Evolutionary conservation across 2,888 invertebrate genomes (phyloP), one percentile per base, ranked within the genome.

Genomic region (Furcula furcula): DNA sequence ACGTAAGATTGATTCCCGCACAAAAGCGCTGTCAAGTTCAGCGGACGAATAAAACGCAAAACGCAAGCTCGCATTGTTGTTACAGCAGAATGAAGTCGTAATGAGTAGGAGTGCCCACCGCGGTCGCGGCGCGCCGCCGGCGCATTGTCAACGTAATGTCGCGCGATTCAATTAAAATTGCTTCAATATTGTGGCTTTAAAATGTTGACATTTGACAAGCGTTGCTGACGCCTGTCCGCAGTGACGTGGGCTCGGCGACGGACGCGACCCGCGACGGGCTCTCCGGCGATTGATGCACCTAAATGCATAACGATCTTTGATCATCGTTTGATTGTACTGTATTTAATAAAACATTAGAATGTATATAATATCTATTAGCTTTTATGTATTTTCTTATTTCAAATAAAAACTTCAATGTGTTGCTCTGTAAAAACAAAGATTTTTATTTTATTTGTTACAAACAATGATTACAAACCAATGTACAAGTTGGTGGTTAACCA

Each of bases 61-160:
- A 56, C 54, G 55, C 52, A 36, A 60, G 53, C 62, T 57, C 44
- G 62, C 65, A 81, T 87, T 86, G 83, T 87, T 83, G 82, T 82
- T 77, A 80, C 69, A 81, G 80, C 75, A 84, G 86, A 86, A 86
- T 86, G 78, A 85, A 87, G 85, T 68, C 77, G 69, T 85, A 87
- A 86, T 87, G 84, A 86, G 86, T 73, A 65, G 75, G 66, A 69
- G 71, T 62, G 36, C 35, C 36, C 28, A 38, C 35, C 35, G 39
- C 55, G 54, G 41, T 36, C 58, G 57, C 50, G 26, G 14, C 26
- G 7, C 7, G 48, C 47, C 37, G 55, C 43, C 52, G 52, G 59
- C 55, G 64, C 64, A 55, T 67, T 68, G 68, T 62, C 64, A 67
- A 63, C 62, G 61, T 65, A 81, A 78, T 76, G 78, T 77, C 70